Percentiles rank a stretch among this genome's conserved stretches.
phyloP scores from a whole-genome alignment of 2,797 vertebrate species.

The Enteromius viviparus region DNA sequence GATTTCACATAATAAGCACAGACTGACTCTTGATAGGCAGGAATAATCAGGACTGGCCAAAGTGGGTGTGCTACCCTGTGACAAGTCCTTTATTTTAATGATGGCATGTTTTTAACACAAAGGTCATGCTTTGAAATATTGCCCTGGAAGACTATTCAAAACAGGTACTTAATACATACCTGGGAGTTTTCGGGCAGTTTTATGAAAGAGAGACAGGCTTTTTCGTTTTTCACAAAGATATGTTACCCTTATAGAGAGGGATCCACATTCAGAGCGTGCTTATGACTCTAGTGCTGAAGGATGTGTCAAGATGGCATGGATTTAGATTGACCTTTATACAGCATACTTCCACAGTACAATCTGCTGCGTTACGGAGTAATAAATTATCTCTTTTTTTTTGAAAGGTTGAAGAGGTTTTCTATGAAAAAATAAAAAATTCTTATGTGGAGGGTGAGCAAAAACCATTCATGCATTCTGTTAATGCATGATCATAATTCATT shows the following conservation, averaged over 20 bases:
- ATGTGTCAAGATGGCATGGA: constrained; percentile 17
- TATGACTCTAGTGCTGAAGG: neutral
- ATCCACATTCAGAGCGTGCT: constrained; percentile 26
- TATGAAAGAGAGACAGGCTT: constrained; percentile 30
- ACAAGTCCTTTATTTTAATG: neutral
- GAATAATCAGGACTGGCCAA: neutral
- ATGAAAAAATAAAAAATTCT: neutral
- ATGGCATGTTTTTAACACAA: constrained; percentile 3
- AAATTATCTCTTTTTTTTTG: neutral
- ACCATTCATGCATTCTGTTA: neutral
- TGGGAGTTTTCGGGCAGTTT: constrained; percentile 15
- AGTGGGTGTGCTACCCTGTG: neutral
- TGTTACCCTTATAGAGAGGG: constrained; percentile 12
- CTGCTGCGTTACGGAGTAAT: constrained; percentile 3
- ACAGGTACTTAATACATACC: constrained; percentile 40
- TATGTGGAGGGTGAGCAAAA: neutral
- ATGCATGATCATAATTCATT: neutral
- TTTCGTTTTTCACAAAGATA: constrained; percentile 32
- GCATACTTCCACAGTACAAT: constrained; percentile 5
- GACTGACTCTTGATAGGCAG: neutral
- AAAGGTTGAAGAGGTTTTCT: neutral
- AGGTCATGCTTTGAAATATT: constrained; percentile 6
- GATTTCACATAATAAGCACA: constrained; percentile 11
- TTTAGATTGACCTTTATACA: constrained; percentile 40
- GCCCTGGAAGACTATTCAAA: constrained; percentile 8